A percentile compares a stretch with the other conserved stretches of the same genome.
These are phyloP conservation scores for Varecia variegata DNA, from an alignment of 2,797 vertebrate genomes.

Conservation along the genomic window DNA sequence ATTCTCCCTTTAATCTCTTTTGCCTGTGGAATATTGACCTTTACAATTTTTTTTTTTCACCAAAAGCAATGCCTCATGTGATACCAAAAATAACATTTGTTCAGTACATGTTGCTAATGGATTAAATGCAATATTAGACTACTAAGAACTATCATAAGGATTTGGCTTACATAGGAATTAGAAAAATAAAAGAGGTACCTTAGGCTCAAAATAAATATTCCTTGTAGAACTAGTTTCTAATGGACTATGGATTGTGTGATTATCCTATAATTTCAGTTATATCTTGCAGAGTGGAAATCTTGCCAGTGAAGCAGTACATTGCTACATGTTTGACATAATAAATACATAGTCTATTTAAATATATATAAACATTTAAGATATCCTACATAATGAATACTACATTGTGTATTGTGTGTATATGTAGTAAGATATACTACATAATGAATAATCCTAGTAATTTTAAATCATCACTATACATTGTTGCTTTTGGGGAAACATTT, in stretches of 20 bases:
- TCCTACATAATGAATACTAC: background rate
- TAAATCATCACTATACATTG: background rate
- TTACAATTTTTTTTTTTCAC: background rate
- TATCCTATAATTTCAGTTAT: background rate
- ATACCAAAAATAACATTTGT: constrained; percentile 27
- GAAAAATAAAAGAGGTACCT: background rate
- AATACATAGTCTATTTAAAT: background rate
- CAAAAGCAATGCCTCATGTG: background rate
- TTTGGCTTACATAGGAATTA: constrained; percentile 6
- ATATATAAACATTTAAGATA: background rate
- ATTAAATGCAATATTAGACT: constrained; percentile 21
- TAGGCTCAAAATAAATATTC: constrained; percentile 22
- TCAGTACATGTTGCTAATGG: background rate
- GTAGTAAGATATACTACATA: background rate
- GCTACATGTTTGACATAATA: background rate
- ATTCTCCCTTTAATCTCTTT: background rate
- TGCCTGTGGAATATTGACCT: background rate
- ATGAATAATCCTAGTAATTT: background rate
- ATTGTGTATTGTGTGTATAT: too few relatives aligned
- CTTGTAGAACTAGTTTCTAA: background rate
- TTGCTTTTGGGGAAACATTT: background rate
- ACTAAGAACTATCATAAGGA: constrained; percentile 37
- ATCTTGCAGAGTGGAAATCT: background rate
- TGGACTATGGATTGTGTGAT: background rate
- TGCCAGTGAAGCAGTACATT: background rate